These are phyloP conservation scores for Nyleta sp. DNA, from an alignment of 2,888 invertebrate species.

Conservation along the genomic window DNA sequence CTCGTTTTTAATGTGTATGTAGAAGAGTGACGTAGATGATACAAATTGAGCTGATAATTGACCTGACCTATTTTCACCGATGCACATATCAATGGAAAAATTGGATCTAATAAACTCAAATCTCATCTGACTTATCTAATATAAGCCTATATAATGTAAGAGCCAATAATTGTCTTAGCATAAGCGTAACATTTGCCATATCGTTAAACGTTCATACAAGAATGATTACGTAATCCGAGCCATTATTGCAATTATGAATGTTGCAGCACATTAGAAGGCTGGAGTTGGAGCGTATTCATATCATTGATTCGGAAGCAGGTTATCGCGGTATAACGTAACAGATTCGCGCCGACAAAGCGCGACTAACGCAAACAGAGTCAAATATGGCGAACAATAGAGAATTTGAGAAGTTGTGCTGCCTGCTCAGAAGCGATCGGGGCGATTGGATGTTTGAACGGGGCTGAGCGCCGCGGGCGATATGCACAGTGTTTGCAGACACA, in stretches of 20 bases:
- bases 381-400: conserved; percentile 76
- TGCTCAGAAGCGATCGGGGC: conserved; percentile 71
- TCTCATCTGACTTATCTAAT: too few relatives aligned
- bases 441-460: conserved; percentile 80
- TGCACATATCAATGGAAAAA: too few relatives aligned
- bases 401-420: conserved; percentile 74
- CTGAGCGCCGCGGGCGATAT: conserved; percentile 74
- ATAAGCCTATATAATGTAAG: too few relatives aligned
- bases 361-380: conserved; percentile 72
- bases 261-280: conserved; percentile 23
- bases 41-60: too few relatives aligned
- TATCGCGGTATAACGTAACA: conserved; percentile 54
- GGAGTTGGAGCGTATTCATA: conserved; percentile 38
- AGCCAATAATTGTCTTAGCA: conserved; percentile 16
- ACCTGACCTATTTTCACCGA: too few relatives aligned
- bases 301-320: conserved; percentile 58
- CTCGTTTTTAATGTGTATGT: too few relatives aligned
- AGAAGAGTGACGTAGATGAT: too few relatives aligned
- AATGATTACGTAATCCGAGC: conserved; percentile 37
- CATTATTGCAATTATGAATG: conserved; percentile 47
- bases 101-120: too few relatives aligned
- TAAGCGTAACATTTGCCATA: neutral
- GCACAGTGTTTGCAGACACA: conserved; percentile 76
- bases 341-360: conserved; percentile 70
- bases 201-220: conserved; percentile 37